phyloP scores from a whole-genome alignment of 1,140 invertebrate genomes.

The Polypedilum pembai region DNA sequence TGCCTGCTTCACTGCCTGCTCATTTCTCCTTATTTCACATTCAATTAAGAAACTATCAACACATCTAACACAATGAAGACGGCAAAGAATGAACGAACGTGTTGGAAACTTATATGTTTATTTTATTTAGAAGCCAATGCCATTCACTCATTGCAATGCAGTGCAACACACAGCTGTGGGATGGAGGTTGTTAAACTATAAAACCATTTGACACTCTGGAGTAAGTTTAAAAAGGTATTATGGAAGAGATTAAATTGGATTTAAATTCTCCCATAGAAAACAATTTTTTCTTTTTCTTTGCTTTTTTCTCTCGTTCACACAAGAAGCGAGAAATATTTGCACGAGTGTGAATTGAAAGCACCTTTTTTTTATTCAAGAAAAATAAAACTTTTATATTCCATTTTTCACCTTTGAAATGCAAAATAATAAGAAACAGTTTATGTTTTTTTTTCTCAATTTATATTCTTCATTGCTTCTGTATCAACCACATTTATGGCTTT shows the following conservation, averaged over 20 bases:
- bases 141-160: not conserved
- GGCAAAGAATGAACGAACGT: too few relatives aligned
- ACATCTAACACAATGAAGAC: not conserved
- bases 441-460: too few relatives aligned
- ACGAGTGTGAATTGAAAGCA: not conserved
- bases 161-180: slow-evolving; percentile 3
- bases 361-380: not conserved
- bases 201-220: slow-evolving; percentile 21
- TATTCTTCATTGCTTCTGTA: too few relatives aligned
- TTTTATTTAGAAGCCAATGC: too few relatives aligned
- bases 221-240: slow-evolving; percentile 23
- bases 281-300: not conserved
- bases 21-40: not conserved
- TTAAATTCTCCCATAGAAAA: slow-evolving; percentile 12
- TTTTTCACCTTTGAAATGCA: too few relatives aligned
- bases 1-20: not conserved
- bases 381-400: too few relatives aligned
- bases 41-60: slow-evolving; percentile 14
- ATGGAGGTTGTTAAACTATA: slow-evolving; percentile 23
- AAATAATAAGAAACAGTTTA: too few relatives aligned
- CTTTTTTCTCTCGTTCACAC: not conserved
- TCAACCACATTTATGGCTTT: too few relatives aligned
- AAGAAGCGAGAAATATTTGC: not conserved
- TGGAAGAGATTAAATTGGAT: slow-evolving; percentile 24
- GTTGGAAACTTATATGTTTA: too few relatives aligned